Conservation (phyloP, 2,888 invertebrate genomes). For the Cryptophagus acutangulus region DNA sequence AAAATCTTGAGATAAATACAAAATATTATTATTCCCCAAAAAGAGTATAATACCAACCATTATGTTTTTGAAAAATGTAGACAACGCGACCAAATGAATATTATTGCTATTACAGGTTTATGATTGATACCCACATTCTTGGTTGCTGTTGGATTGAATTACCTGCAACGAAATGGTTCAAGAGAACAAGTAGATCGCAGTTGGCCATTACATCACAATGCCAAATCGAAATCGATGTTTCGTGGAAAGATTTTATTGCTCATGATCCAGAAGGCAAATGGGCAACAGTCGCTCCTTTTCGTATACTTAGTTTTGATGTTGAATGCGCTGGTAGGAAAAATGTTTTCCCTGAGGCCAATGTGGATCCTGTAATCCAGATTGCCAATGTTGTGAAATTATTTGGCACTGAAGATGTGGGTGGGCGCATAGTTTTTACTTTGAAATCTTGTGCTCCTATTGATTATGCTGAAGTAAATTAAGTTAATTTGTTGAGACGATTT, state of each 20-base stretch:
- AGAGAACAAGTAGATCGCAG: conserved; percentile 49
- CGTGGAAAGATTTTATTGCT: conserved; percentile 81
- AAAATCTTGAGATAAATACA: too few relatives aligned
- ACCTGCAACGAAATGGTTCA: conserved; percentile 71
- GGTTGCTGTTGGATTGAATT: conserved; percentile 99
- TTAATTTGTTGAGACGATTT: conserved; percentile 9
- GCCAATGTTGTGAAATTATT: conserved; percentile 95
- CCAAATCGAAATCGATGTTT: conserved; percentile 86
- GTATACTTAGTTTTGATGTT: conserved; percentile 97
- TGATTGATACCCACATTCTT: conserved; percentile 90
- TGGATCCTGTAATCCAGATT: conserved; percentile 98
- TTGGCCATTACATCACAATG: conserved; percentile 64
- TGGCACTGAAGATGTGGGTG: conserved; percentile 83
- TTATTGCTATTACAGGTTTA: conserved; percentile 80
- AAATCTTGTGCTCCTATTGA: conserved; percentile 92
- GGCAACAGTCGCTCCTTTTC: conserved; percentile 92
- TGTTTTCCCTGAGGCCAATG: conserved; percentile 93
- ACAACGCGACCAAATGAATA: too few relatives aligned
- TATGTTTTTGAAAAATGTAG: too few relatives aligned
- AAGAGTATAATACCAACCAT: too few relatives aligned
- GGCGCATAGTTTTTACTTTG: conserved; percentile 92
- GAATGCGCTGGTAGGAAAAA: conserved; percentile 97
- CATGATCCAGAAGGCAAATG: conserved; percentile 95
- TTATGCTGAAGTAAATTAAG: conserved; percentile 43
- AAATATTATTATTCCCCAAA: too few relatives aligned